phyloP scores from a whole-genome alignment of 2,113 vertebrate genomes.

The Gobius niger region DNA sequence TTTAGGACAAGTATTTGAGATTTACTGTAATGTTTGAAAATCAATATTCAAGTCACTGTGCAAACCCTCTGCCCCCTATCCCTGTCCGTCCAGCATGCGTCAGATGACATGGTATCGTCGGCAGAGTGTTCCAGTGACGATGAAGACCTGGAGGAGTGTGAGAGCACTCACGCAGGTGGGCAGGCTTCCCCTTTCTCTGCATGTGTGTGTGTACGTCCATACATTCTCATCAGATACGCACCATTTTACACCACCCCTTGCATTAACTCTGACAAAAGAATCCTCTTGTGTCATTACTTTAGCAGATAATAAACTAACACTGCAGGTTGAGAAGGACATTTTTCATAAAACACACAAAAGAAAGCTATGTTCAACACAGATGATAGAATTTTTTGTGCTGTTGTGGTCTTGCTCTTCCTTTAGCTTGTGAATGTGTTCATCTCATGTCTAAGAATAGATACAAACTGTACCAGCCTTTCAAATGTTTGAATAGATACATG shows the following conservation, averaged over 20 bases:
- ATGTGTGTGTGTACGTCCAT: constrained; percentile 81
- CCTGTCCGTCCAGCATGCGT: constrained; percentile 67
- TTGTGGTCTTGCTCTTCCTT: neutral
- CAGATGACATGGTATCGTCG: constrained; percentile 93
- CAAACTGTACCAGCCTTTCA: neutral
- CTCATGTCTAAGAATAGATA: neutral
- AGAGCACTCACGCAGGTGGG: constrained; percentile 94
- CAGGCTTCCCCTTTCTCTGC: constrained; percentile 94
- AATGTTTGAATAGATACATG: neutral
- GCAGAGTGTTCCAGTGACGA: constrained; percentile 98
- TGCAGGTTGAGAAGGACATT: neutral
- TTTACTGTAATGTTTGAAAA: no score
- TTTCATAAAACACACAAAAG: neutral
- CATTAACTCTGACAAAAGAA: constrained; percentile 1
- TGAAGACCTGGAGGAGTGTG: constrained; percentile 97
- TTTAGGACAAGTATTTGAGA: no score
- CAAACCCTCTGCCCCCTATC: constrained; percentile 18
- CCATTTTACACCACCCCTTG: neutral
- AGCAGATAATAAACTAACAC: neutral
- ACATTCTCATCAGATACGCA: constrained; percentile 81
- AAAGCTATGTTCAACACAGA: neutral
- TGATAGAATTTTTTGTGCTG: neutral
- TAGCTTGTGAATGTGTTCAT: neutral
- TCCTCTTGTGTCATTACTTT: constrained; percentile 4
- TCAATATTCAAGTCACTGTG: no score